Percentiles rank a stretch among this genome's conserved stretches.
phyloP scores from a whole-genome alignment of 2,797 vertebrate species.

The Myotis planiceps region DNA sequence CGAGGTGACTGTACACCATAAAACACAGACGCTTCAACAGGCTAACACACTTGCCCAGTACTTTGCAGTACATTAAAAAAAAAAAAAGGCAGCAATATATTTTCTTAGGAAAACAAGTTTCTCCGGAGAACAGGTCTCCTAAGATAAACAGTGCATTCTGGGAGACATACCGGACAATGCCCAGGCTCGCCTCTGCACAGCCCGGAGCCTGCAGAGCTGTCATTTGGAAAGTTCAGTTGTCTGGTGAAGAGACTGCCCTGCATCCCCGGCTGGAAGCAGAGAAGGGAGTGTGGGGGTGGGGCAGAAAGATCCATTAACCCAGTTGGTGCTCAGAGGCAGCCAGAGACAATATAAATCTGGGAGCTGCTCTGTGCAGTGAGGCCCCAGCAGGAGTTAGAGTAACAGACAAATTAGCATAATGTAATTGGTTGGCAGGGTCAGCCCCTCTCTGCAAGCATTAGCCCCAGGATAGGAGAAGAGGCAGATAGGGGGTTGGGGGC shows the following conservation, averaged over 20 bases:
- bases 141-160: conserved; percentile 61
- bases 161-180: conserved; percentile 51
- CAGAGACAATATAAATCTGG: conserved; percentile 82
- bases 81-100: conserved; percentile 47
- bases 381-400: conserved; percentile 82
- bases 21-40: conserved; percentile 34
- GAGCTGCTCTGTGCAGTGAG: conserved; percentile 72
- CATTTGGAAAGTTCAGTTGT: conserved; percentile 52
- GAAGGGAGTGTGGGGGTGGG: not conserved
- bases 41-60: conserved; percentile 51
- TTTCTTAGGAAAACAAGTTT: conserved; percentile 80
- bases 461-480: conserved; percentile 74
- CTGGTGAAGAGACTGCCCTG: conserved; percentile 51
- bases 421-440: conserved; percentile 85
- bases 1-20: not conserved
- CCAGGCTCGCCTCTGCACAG: conserved; percentile 18
- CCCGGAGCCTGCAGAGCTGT: conserved; percentile 59
- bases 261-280: conserved; percentile 44
- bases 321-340: conserved; percentile 67
- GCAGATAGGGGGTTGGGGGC: conserved; percentile 69
- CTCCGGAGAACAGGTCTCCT: conserved; percentile 68
- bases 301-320: conserved; percentile 69
- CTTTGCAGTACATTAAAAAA: conserved; percentile 59
- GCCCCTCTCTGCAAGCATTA: conserved; percentile 79
- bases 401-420: conserved; percentile 85